Evolutionary conservation across 1,140 invertebrate genomes (phyloP).

Genomic region (Chrysopa pallens): DNA sequence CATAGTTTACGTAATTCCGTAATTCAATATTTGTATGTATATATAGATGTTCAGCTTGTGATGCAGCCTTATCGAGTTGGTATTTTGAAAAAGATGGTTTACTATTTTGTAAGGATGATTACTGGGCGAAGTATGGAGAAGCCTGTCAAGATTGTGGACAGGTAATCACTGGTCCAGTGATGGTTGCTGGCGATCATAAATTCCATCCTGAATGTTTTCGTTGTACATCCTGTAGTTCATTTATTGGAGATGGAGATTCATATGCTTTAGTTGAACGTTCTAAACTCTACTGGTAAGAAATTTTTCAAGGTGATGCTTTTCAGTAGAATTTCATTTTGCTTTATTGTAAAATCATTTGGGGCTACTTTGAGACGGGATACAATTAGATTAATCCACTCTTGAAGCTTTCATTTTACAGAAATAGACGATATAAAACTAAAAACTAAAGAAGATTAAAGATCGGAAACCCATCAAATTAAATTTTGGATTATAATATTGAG

Average conservation of each 20-base stretch:
- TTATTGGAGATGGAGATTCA: slow-evolving; percentile 81
- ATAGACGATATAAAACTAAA: too few relatives aligned
- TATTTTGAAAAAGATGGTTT: slow-evolving; percentile 85
- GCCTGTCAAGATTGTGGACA: slow-evolving; percentile 73
- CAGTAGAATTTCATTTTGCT: too few relatives aligned
- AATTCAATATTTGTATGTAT: slow-evolving; percentile 5
- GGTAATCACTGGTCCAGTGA: slow-evolving; percentile 81
- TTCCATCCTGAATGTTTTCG: slow-evolving; percentile 93
- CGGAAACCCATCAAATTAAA: too few relatives aligned
- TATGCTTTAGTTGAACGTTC: slow-evolving; percentile 79
- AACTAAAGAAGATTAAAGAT: too few relatives aligned
- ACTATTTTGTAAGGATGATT: slow-evolving; percentile 78
- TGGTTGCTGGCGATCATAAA: slow-evolving; percentile 85
- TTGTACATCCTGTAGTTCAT: slow-evolving; percentile 60
- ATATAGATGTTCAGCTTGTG: slow-evolving; percentile 71
- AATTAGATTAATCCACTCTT: too few relatives aligned
- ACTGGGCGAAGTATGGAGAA: slow-evolving; percentile 74
- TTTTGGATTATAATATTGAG: too few relatives aligned
- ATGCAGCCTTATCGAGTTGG: slow-evolving; percentile 67
- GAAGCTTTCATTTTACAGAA: too few relatives aligned
- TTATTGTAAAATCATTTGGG: too few relatives aligned
- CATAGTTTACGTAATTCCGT: too few relatives aligned
- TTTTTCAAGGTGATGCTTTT: too few relatives aligned
- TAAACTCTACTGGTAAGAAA: slow-evolving; percentile 71
- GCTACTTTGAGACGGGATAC: too few relatives aligned